Base-by-base conservation (phyloP, 1,140 invertebrate genomes). In the Campodea augens region DNA sequence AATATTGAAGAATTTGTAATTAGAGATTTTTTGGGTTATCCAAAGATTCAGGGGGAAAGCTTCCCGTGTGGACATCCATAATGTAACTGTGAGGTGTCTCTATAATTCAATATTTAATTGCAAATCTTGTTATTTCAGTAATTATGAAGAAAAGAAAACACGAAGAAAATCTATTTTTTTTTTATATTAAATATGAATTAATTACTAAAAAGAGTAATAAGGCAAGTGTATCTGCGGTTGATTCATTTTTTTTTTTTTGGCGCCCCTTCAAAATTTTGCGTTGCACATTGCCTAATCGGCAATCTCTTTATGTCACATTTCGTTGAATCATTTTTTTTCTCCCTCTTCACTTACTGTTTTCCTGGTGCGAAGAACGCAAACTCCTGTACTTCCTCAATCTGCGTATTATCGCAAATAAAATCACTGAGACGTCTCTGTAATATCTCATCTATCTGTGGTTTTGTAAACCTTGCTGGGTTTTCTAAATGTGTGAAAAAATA, bases 401-500 rank as follows among this genome's bases (percentile, higher is more conserved):
- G 7, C 27, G 27, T 32, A 32, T 7, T 47, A 3, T 40, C 5
- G 45, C 45, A 47, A 29, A 47, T 25, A 21, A 42, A 27, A 37
- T 42, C 45, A 18, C 39, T 23, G 4, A 47, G 27, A 37, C 27
- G 4, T 22, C 39, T 44, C 3, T 24, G 24, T 19, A 22, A 21
- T 12, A 47, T 43, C 18, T 44, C 45, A n/a, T 3, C 21, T 1
- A 45, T 45, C 45, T 51, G 36, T 50, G 52, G 49, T 41, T 51
- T 49, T 22, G 51, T 55, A 40, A 64, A 64, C 22, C 57, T 56
- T 15, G 53, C 52, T 2, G 52, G 52, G 43, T 60, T 54, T 38
- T 55, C 58, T 13, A 54, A 53, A 37, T 64, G 55, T 38, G 67
- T 64, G 49, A 68, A 69, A 55, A 59, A 69, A 49, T 60, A 67